Conservation (phyloP, 2,888 invertebrate genomes). For the Prosapia bicincta region DNA sequence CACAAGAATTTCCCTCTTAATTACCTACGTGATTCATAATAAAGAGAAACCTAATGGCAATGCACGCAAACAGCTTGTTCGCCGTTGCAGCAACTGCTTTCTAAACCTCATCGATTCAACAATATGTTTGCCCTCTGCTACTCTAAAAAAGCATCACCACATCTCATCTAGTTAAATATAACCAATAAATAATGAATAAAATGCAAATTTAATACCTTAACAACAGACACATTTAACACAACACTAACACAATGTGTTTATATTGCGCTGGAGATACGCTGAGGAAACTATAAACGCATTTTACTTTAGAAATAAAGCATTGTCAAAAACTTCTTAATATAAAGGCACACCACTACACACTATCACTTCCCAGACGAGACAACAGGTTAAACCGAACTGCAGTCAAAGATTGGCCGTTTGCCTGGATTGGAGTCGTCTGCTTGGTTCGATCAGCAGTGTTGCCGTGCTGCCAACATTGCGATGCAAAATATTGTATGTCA, state of each 20-base stretch:
- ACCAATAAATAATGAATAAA: too few relatives aligned
- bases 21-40: too few relatives aligned
- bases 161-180: too few relatives aligned
- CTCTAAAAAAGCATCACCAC: too few relatives aligned
- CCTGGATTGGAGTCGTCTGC: neutral
- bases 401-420: neutral
- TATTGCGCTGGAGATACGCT: neutral
- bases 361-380: neutral
- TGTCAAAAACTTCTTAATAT: neutral
- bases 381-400: neutral
- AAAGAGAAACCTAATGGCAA: too few relatives aligned
- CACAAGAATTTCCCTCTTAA: too few relatives aligned
- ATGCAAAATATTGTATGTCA: neutral
- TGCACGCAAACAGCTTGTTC: too few relatives aligned
- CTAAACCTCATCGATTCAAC: too few relatives aligned
- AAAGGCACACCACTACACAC: neutral
- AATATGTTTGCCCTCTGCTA: too few relatives aligned
- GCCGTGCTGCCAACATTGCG: neutral
- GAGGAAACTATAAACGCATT: too few relatives aligned
- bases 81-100: too few relatives aligned
- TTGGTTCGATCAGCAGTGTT: neutral
- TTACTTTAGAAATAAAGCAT: neutral
- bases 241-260: neutral
- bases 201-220: neutral
- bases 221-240: neutral